Base-by-base conservation (phyloP, 2,113 vertebrate species). In the Peucedramus taeniatus region DNA sequence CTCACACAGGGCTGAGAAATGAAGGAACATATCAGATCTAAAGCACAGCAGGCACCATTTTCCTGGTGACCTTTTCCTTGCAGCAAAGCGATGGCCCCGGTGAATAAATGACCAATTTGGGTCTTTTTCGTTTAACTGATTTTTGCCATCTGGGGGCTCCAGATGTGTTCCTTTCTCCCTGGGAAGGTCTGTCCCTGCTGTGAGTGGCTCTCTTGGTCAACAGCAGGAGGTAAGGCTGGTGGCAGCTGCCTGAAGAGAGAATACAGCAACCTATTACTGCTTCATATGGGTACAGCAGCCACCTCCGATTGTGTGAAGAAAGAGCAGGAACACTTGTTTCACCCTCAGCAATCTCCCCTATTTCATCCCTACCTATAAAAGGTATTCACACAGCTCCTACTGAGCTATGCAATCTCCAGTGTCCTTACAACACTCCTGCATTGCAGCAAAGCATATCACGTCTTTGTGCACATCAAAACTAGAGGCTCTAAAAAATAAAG, bases 231-330 rank as follows among this genome's bases (percentile, higher is more conserved):
- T 35, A 87, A 74, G 51, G 49, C 76, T 94, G 80, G 83, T 88
- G 76, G 64, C 93, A 83, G 93, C 77, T 93, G 37, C 90, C 96
- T 94, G 76, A 95, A 93, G 96, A 92, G 94, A 95, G 65, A 96
- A 23, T 33, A 79, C 83, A 92, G 28, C 88, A 90, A 93, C 18
- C 39, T 93, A 92, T 96, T 94, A 94, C 80, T 84, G 83, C 85
- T 89, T 89, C 88, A 65, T 39, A 82, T 64, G 65, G 57, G 37
- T 92, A 57, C 11, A 7, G 65, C 92, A 92, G 65, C 86, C 7
- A 2, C 69, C 68, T 92, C 83, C 1, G 0, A 75, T 75, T 93
- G 86, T 60, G 76, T 45, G 80, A 96, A 91, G 83, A 89, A 44
- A 86, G 80, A 92, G 83, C 83, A 93, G 60, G 72, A 87, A 90